These are phyloP conservation scores for Apis laboriosa DNA, from an alignment of 1,140 invertebrate species.

Conservation along the genomic window DNA sequence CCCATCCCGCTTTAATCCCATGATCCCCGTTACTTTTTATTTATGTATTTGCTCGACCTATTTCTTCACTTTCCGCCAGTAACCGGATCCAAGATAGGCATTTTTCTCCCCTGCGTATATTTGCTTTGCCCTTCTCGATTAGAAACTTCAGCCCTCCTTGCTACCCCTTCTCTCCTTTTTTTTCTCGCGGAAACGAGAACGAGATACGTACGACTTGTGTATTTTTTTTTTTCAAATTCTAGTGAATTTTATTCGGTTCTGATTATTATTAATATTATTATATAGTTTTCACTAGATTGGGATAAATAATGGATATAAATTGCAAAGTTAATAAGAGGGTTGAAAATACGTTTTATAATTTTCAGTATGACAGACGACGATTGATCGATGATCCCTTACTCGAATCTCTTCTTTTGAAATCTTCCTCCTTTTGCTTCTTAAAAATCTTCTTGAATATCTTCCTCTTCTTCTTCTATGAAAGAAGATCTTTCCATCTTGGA, in stretches of 20 bases:
- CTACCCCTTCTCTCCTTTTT: neutral
- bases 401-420: too few species aligned
- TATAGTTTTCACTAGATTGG: too few species aligned
- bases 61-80: slow-evolving; percentile 22
- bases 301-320: too few species aligned
- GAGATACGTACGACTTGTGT: neutral
- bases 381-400: too few species aligned
- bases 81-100: neutral
- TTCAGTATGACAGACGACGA: too few species aligned
- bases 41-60: slow-evolving; percentile 16
- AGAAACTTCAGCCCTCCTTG: neutral
- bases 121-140: slow-evolving; percentile 29
- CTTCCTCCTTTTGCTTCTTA: too few species aligned
- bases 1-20: slow-evolving; percentile 6
- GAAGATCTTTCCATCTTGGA: neutral
- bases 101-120: neutral
- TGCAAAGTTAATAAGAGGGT: too few species aligned
- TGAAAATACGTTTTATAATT: too few species aligned
- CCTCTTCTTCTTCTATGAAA: too few species aligned
- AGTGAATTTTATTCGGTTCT: too few species aligned
- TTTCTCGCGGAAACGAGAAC: neutral
- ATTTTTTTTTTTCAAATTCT: neutral
- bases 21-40: neutral
- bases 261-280: too few species aligned
- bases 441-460: too few species aligned